A percentile compares a stretch with the other conserved stretches of the same genome.
phyloP scores from a whole-genome alignment of 2,113 vertebrate species.

The Laterallus jamaicensis region DNA sequence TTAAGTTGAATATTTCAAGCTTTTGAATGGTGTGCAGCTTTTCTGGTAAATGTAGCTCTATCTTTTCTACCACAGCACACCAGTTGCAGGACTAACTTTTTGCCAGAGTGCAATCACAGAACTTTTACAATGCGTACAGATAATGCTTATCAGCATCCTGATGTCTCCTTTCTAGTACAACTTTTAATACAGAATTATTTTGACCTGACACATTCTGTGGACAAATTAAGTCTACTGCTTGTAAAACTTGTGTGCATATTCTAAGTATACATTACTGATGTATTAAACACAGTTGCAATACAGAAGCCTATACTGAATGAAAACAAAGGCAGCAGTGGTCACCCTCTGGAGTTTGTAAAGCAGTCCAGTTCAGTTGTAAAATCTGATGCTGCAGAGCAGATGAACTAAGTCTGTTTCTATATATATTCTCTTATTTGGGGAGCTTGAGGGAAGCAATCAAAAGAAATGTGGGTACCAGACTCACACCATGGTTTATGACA shows the following conservation, averaged over 20 bases:
- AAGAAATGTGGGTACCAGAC: not conserved
- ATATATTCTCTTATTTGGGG: not conserved
- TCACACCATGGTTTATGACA: not conserved
- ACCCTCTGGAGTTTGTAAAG: not conserved
- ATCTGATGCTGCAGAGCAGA: not conserved
- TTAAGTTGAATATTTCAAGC: conserved; percentile 24
- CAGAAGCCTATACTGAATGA: not conserved
- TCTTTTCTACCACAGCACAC: not conserved
- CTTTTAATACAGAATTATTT: not conserved
- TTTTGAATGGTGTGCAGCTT: conserved; percentile 34
- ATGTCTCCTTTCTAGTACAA: not conserved
- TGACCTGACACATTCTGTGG: not conserved
- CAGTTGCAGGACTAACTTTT: not conserved
- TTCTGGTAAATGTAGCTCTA: not conserved
- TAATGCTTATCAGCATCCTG: not conserved
- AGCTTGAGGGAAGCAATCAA: not conserved
- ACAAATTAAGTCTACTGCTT: not conserved
- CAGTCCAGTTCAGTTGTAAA: not conserved
- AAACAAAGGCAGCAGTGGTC: not conserved
- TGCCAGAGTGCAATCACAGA: not conserved
- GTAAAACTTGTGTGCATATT: not conserved
- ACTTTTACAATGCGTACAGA: not conserved
- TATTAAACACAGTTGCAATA: not conserved
- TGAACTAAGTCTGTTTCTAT: not conserved
- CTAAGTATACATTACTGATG: not conserved